These are phyloP conservation scores for Oreochromis mossambicus DNA, from an alignment of 2,797 vertebrate genomes.

Conservation along the genomic window DNA sequence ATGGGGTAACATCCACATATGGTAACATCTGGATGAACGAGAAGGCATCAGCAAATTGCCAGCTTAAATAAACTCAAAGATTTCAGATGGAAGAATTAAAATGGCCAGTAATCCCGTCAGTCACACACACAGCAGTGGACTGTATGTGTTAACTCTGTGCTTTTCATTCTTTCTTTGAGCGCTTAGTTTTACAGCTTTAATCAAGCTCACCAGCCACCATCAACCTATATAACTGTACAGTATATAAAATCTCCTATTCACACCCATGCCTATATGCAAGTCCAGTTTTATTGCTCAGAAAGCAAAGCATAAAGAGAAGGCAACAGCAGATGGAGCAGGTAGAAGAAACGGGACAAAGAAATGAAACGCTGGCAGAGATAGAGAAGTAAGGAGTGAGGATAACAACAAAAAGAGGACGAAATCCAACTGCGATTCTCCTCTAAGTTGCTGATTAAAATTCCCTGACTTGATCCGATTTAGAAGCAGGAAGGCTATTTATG, in stretches of 20 bases:
- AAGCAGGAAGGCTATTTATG: slow-evolving; percentile 9
- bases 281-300: background rate
- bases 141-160: background rate
- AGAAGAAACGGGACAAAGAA: background rate
- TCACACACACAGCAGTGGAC: background rate
- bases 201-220: background rate
- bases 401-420: background rate
- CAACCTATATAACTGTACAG: background rate
- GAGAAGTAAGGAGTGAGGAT: background rate
- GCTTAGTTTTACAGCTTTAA: background rate
- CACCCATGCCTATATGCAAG: background rate
- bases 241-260: background rate
- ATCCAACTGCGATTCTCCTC: background rate
- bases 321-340: background rate
- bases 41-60: background rate
- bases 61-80: background rate
- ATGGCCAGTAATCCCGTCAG: background rate
- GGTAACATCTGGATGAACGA: background rate
- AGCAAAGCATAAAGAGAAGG: background rate
- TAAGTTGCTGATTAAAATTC: slow-evolving; percentile 2
- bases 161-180: background rate
- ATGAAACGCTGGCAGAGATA: background rate
- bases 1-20: background rate
- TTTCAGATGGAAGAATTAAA: background rate
- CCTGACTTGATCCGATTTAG: slow-evolving; percentile 20